Conservation (phyloP, 2,888 invertebrate species). For the Drosophila setosimentum region DNA sequence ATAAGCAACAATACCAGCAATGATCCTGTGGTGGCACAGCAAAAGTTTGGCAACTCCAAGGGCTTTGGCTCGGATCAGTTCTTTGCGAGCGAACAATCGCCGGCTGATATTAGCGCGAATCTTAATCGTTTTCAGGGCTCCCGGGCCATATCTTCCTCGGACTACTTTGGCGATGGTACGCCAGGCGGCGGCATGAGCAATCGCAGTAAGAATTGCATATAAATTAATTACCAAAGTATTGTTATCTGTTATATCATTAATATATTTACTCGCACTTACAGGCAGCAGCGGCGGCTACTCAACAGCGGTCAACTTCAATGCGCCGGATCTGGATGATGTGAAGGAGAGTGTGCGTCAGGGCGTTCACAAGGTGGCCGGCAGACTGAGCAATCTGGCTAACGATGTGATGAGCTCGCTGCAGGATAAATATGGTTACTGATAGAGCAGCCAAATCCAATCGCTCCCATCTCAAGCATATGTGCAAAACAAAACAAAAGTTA, state of each 20-base stretch:
- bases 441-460: constrained; percentile 56
- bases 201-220: constrained; percentile 43
- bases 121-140: constrained; percentile 95
- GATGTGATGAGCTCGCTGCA: constrained; percentile 97
- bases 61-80: constrained; percentile 99
- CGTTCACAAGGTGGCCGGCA: constrained; percentile 98
- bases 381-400: constrained; percentile 96
- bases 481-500: constrained; percentile 55
- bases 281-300: constrained; percentile 76
- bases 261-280: constrained; percentile 32
- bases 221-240: neutral
- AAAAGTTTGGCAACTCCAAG: constrained; percentile 98
- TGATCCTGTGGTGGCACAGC: constrained; percentile 89
- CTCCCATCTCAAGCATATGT: constrained; percentile 54
- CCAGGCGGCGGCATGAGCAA: constrained; percentile 63
- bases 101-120: constrained; percentile 84
- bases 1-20: constrained; percentile 42
- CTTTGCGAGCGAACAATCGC: constrained; percentile 90
- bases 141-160: constrained; percentile 97
- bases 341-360: constrained; percentile 98
- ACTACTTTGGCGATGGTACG: constrained; percentile 92
- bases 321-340: constrained; percentile 96
- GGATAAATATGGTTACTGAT: constrained; percentile 90
- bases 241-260: neutral
- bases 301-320: constrained; percentile 85